phyloP scores from a whole-genome alignment of 2,113 vertebrate species.

The Trichomycterus rosablanca region DNA sequence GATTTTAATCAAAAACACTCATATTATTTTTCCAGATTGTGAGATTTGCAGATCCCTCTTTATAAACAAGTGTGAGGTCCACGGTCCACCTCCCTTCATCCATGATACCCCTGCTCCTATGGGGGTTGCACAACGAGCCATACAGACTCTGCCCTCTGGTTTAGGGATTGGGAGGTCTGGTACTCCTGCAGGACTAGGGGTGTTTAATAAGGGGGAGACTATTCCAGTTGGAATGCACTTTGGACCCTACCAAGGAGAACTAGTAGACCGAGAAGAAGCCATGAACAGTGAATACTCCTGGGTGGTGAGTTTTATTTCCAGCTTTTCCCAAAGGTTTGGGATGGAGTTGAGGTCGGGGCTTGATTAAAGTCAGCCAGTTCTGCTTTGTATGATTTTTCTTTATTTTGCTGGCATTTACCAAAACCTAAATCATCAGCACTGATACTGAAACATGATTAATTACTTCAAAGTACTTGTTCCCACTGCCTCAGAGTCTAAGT shows the following conservation, averaged over 20 bases:
- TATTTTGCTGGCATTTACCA: no score
- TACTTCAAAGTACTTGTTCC: no score
- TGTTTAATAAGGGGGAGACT: not conserved
- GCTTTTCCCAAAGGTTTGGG: no score
- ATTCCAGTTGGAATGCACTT: not conserved
- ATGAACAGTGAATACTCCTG: not conserved
- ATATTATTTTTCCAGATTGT: not conserved
- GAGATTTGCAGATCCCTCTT: not conserved
- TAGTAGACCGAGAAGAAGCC: not conserved
- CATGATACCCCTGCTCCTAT: not conserved
- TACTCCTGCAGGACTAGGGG: not conserved
- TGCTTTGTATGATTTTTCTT: no score
- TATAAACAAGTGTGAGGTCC: not conserved
- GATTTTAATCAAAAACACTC: no score
- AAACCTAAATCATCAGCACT: no score
- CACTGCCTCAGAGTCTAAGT: no score
- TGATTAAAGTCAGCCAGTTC: no score
- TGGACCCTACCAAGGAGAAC: not conserved
- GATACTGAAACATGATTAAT: no score
- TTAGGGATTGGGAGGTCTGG: not conserved
- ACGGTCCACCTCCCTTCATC: not conserved
- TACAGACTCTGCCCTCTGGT: not conserved
- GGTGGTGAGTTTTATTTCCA: not conserved
- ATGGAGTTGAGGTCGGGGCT: no score
- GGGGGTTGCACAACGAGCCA: not conserved